A percentile compares a stretch with the other conserved stretches of the same genome.
phyloP scores from a whole-genome alignment of 1,140 invertebrate genomes.

The Gonioctena quinquepunctata region DNA sequence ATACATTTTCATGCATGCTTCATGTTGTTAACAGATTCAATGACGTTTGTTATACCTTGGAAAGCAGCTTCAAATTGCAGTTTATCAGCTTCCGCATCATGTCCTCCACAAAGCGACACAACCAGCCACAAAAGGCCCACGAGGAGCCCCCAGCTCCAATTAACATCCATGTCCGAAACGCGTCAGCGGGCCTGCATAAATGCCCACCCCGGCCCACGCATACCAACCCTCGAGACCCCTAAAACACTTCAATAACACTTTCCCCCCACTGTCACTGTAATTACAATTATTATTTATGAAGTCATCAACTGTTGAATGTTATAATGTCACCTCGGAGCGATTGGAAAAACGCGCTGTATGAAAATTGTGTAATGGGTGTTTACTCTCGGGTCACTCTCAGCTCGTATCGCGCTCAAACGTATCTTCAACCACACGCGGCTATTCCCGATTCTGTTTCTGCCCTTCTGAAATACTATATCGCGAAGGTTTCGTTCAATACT shows the following conservation, averaged over 20 bases:
- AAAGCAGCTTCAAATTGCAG: constrained; percentile 46
- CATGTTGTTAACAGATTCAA: too few relatives aligned
- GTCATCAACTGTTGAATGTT: constrained; percentile 44
- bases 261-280: constrained; percentile 36
- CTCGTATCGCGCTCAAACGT: background rate
- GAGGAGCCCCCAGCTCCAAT: constrained; percentile 26
- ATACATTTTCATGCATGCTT: too few relatives aligned
- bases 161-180: constrained; percentile 34
- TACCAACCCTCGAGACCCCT: constrained; percentile 36
- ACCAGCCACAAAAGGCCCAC: constrained; percentile 34
- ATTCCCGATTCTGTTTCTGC: constrained; percentile 29
- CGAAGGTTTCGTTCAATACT: constrained; percentile 41
- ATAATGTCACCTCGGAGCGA: constrained; percentile 6
- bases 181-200: constrained; percentile 30
- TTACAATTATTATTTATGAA: constrained; percentile 46
- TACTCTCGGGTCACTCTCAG: constrained; percentile 25
- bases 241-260: constrained; percentile 42
- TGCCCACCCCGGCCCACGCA: constrained; percentile 19
- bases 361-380: constrained; percentile 20
- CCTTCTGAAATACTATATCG: constrained; percentile 42
- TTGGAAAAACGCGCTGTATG: constrained; percentile 9
- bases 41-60: too few relatives aligned
- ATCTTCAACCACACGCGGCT: constrained; percentile 22
- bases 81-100: constrained; percentile 35
- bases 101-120: constrained; percentile 25